phyloP scores from a whole-genome alignment of 2,797 vertebrate genomes.

The Hephaestus fuliginosus region DNA sequence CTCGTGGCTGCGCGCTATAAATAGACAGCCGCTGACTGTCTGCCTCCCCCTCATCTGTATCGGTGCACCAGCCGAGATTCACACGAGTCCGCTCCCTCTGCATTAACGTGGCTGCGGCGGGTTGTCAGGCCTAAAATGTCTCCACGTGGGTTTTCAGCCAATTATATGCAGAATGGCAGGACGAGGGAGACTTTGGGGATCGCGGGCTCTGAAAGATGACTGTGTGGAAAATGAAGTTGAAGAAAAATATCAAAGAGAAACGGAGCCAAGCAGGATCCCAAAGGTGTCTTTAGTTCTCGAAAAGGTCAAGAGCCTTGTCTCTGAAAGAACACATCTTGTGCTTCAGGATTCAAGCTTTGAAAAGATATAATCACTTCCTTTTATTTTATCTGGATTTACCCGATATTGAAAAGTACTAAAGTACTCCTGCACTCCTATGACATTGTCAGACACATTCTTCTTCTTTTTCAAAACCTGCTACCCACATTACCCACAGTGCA shows the following conservation, averaged over 20 bases:
- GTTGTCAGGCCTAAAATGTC: slow-evolving; percentile 24
- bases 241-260: slow-evolving; percentile 24
- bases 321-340: background rate
- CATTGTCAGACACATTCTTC: no score
- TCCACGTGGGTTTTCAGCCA: slow-evolving; percentile 27
- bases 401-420: background rate
- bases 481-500: background rate
- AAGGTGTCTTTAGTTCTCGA: slow-evolving; percentile 17
- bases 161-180: slow-evolving; percentile 26
- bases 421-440: no score
- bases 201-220: slow-evolving; percentile 22
- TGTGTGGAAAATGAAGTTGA: slow-evolving; percentile 9
- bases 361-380: background rate
- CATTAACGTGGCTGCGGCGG: slow-evolving; percentile 17
- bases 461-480: no score
- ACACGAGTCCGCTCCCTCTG: slow-evolving; percentile 32
- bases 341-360: background rate
- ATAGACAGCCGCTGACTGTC: slow-evolving; percentile 60
- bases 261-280: slow-evolving; percentile 8
- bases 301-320: slow-evolving; percentile 31
- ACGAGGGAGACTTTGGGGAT: background rate
- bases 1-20: slow-evolving; percentile 63
- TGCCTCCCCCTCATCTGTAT: slow-evolving; percentile 63
- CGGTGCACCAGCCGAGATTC: slow-evolving; percentile 54
- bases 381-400: background rate